Evolutionary conservation across 2,113 vertebrate genomes (phyloP).

Genomic region (Malurus melanocephalus): DNA sequence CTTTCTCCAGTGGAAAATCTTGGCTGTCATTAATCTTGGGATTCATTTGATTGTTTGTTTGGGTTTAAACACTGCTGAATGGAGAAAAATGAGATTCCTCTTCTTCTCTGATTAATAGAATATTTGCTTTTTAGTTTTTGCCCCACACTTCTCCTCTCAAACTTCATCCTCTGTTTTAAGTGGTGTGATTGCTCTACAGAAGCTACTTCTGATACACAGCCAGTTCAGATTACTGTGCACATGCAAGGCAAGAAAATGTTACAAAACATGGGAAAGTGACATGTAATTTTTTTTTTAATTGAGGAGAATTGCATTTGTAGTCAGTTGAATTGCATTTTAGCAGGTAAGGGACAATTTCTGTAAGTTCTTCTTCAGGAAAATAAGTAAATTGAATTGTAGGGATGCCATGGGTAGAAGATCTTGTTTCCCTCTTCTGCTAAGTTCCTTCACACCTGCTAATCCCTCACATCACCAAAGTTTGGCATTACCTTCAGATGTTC

Average conservation of each 20-base stretch:
- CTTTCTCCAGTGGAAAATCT: conserved; percentile 45
- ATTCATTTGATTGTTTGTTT: conserved; percentile 3
- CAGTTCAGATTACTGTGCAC: neutral
- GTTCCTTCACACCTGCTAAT: neutral
- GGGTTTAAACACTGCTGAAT: conserved; percentile 1
- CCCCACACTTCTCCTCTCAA: neutral
- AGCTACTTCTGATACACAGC: neutral
- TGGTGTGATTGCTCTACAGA: rapidly evolving
- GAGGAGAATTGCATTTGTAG: neutral
- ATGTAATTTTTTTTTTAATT: neutral
- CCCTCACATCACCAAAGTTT: neutral
- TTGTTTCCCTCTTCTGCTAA: neutral
- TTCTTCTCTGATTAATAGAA: neutral
- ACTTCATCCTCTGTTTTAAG: neutral
- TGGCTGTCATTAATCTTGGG: neutral
- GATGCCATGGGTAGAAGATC: neutral
- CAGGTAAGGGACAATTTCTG: neutral
- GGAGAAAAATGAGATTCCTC: neutral
- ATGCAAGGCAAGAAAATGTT: neutral
- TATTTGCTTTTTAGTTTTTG: neutral
- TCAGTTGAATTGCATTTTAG: neutral
- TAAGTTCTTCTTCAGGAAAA: neutral
- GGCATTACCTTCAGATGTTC: neutral
- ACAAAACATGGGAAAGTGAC: neutral
- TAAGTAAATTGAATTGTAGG: neutral